Percentiles rank a stretch among this genome's conserved stretches.
Conservation (phyloP, 2,888 invertebrate species). For the Rhingia rostrata region DNA sequence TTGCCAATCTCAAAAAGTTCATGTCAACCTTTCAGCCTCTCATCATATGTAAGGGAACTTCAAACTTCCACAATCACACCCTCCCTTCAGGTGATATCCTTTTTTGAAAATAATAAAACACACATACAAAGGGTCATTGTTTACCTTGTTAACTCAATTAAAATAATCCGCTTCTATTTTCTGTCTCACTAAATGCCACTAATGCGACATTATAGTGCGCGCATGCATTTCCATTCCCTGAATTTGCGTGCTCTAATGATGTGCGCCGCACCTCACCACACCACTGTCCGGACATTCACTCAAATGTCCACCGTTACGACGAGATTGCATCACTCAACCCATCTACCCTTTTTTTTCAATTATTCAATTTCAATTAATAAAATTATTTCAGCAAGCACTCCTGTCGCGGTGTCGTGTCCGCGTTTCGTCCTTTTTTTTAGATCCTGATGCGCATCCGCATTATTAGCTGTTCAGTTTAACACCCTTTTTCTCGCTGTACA, state of each 20-base stretch:
- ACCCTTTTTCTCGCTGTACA: slow-evolving; percentile 46
- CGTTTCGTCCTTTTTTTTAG: slow-evolving; percentile 11
- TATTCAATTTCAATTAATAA: slow-evolving; percentile 71
- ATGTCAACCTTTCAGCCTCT: too few relatives aligned
- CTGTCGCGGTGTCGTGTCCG: slow-evolving; percentile 30
- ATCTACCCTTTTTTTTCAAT: slow-evolving; percentile 70
- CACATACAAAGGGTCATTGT: slow-evolving; percentile 16
- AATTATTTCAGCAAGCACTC: slow-evolving; percentile 51
- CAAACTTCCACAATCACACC: too few relatives aligned
- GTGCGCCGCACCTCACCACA: background rate
- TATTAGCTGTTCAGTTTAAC: slow-evolving; percentile 66
- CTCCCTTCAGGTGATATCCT: too few relatives aligned
- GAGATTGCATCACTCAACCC: slow-evolving; percentile 50
- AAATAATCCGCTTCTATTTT: slow-evolving; percentile 59
- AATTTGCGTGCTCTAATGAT: slow-evolving; percentile 37
- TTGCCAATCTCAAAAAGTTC: too few relatives aligned
- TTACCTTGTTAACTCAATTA: slow-evolving; percentile 69
- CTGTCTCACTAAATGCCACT: slow-evolving; percentile 56
- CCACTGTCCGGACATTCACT: slow-evolving; percentile 7
- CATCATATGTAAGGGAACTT: too few relatives aligned
- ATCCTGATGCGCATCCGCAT: slow-evolving; percentile 68
- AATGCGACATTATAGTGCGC: slow-evolving; percentile 35
- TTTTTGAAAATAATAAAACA: background rate
- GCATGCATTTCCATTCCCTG: slow-evolving; percentile 16
- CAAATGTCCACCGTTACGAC: slow-evolving; percentile 32